Evolutionary conservation across 1,140 invertebrate species (phyloP).

Genomic region (Cecropterus lyciades): DNA sequence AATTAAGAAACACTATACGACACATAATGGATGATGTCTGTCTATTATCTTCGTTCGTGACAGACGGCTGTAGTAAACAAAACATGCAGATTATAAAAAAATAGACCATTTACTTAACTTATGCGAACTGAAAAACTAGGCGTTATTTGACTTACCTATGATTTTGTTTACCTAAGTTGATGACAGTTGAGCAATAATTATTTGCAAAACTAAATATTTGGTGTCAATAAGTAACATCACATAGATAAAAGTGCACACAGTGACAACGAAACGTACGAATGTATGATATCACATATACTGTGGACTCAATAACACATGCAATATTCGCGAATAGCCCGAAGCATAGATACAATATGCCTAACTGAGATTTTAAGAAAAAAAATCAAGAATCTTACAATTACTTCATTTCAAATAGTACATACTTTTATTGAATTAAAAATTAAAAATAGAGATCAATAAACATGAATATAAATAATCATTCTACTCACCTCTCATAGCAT

Average conservation of each 20-base stretch:
- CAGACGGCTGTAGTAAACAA: not conserved
- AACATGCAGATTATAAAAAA: not conserved
- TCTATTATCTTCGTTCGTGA: too few species aligned
- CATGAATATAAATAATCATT: too few species aligned
- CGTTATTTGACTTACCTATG: not conserved
- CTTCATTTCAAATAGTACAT: too few species aligned
- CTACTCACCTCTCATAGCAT: too few species aligned
- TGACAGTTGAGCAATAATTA: too few species aligned
- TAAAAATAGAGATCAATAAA: too few species aligned
- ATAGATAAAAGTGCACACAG: conserved; percentile 7
- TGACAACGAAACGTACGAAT: conserved; percentile 9
- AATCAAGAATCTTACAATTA: not conserved
- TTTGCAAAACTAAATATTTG: not conserved
- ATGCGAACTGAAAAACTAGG: not conserved
- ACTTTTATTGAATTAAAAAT: too few species aligned
- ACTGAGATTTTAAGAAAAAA: conserved; percentile 28
- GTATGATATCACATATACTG: conserved; percentile 33
- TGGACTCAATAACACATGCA: conserved; percentile 24
- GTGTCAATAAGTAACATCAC: not conserved
- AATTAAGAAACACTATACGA: not conserved
- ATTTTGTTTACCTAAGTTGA: too few species aligned
- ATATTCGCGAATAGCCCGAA: conserved; percentile 14
- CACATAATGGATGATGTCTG: not conserved
- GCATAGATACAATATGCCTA: conserved; percentile 23
- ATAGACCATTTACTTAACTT: not conserved